phyloP scores from a whole-genome alignment of 2,797 vertebrate genomes.

The Malacoraja senta region DNA sequence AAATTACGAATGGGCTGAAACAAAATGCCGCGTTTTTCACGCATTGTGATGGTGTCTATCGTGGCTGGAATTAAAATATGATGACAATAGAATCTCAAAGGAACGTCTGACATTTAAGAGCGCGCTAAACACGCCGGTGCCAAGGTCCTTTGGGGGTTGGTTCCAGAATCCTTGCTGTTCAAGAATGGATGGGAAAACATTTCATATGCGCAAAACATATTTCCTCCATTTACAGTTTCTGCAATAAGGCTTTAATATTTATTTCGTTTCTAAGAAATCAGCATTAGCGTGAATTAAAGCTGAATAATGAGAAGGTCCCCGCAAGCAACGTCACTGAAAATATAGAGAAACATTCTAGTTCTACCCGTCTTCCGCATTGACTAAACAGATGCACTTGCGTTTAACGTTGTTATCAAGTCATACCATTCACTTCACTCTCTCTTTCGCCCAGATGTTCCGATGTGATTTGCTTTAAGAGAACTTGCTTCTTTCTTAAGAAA shows the following conservation, averaged over 20 bases:
- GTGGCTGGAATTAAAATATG: neutral
- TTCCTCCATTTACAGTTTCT: no score
- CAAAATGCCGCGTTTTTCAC: neutral
- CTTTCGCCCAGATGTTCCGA: no score
- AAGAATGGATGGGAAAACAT: neutral
- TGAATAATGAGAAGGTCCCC: neutral
- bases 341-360: neutral
- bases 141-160: neutral
- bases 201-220: neutral
- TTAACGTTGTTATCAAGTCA: neutral
- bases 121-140: neutral
- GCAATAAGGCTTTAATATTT: neutral
- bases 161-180: neutral
- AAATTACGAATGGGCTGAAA: neutral
- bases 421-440: neutral
- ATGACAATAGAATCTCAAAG: slow-evolving; percentile 1
- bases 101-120: neutral
- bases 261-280: neutral
- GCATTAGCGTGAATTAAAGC: neutral
- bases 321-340: neutral
- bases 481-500: neutral
- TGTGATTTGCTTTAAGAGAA: neutral
- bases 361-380: neutral
- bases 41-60: neutral
- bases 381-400: neutral